Conservation (phyloP, 35 echinoderm and acorn worm genomes). For the Eucidaris tribuloides region DNA sequence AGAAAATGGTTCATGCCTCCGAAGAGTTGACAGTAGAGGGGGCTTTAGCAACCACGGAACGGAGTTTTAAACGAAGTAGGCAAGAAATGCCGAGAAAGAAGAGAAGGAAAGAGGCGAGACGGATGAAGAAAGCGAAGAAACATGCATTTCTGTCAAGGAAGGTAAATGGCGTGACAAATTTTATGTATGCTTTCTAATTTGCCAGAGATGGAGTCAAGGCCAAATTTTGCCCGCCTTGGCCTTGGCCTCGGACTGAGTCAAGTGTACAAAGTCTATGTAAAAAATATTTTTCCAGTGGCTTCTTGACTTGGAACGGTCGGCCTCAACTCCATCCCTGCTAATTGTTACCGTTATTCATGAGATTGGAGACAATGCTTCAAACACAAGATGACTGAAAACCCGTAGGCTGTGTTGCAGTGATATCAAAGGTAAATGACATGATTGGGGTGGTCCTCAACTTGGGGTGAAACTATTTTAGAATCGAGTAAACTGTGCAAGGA, state of each 20-base stretch:
- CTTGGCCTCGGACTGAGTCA: too few relatives aligned
- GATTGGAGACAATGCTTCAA: not conserved
- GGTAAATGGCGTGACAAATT: not conserved
- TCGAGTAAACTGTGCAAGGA: too few relatives aligned
- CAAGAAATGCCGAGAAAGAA: conserved; percentile 39
- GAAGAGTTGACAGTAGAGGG: not conserved
- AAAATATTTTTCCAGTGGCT: too few relatives aligned
- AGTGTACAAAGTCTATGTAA: too few relatives aligned
- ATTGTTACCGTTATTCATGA: not conserved
- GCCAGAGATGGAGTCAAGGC: too few relatives aligned
- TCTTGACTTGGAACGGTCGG: too few relatives aligned
- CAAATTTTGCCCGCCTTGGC: too few relatives aligned
- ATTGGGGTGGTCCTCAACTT: too few relatives aligned
- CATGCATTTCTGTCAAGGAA: conserved; percentile 46
- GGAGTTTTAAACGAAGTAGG: not conserved
- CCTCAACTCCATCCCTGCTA: too few relatives aligned
- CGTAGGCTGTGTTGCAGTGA: not conserved
- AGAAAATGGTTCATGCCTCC: conserved; percentile 2
- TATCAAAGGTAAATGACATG: too few relatives aligned
- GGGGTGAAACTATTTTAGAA: not conserved
- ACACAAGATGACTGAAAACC: not conserved
- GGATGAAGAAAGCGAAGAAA: conserved; percentile 61
- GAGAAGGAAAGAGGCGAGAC: conserved; percentile 52
- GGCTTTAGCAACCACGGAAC: not conserved
- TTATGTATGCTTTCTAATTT: not conserved